Evolutionary conservation across 2,113 vertebrate species (phyloP).

Genomic region (Xyliphius kryptos): DNA sequence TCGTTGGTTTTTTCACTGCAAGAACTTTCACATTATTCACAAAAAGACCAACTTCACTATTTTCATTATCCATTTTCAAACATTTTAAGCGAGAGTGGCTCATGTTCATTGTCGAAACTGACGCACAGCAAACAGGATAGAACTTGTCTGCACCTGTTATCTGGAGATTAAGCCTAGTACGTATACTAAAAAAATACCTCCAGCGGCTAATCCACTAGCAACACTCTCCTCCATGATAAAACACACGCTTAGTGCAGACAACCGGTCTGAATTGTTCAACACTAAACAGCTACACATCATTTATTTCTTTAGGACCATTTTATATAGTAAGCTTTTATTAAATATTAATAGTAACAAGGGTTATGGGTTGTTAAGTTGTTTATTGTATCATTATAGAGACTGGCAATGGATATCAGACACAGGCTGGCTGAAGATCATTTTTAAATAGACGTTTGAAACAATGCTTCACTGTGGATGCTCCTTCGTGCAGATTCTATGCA

Average conservation of each 20-base stretch:
- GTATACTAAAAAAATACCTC: conserved; percentile 8
- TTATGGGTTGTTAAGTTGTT: conserved; percentile 34
- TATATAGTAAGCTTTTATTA: conserved; percentile 57
- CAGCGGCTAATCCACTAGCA: not conserved
- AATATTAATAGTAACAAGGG: conserved; percentile 50
- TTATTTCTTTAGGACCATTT: conserved; percentile 52
- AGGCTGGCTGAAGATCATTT: conserved; percentile 36
- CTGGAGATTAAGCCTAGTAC: not conserved
- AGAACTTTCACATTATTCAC: not conserved
- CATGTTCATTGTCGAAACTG: not conserved
- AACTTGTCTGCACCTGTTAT: not conserved
- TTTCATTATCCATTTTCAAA: too few relatives aligned
- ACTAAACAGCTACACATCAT: conserved; percentile 31
- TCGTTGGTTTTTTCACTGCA: not conserved
- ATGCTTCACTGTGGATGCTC: conserved; percentile 48
- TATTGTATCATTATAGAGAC: conserved; percentile 14
- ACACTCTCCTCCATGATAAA: conserved; percentile 9
- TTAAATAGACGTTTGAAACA: conserved; percentile 51
- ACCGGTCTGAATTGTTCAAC: conserved; percentile 1
- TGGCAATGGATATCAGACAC: conserved; percentile 28
- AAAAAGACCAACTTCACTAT: not conserved
- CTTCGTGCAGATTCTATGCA: conserved; percentile 46
- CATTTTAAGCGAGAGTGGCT: too few relatives aligned
- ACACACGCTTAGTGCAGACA: not conserved
- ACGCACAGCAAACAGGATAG: conserved; percentile 11